phyloP scores from a whole-genome alignment of 2,113 vertebrate species.

The Pungitius pungitius region DNA sequence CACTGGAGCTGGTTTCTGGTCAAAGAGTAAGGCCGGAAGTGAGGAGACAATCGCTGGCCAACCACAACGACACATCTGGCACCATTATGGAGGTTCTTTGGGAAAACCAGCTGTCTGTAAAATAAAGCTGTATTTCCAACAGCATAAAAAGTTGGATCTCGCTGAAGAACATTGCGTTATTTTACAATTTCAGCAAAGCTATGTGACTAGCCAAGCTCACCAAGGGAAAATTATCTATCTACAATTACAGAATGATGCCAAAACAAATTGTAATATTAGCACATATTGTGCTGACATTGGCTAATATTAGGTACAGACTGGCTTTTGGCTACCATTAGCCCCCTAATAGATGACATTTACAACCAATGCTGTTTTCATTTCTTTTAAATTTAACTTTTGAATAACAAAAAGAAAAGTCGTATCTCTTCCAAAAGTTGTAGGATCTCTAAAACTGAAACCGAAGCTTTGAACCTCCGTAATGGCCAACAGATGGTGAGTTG shows the following conservation, averaged over 20 bases:
- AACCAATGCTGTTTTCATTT: background rate
- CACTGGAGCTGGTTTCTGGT: slow-evolving; percentile 1
- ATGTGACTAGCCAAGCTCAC: background rate
- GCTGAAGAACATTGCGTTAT: slow-evolving; percentile 7
- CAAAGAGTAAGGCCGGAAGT: background rate
- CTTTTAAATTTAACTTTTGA: background rate
- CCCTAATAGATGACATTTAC: background rate
- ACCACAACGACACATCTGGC: slow-evolving; percentile 44
- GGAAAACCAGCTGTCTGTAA: slow-evolving; percentile 32
- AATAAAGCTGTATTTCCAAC: slow-evolving; percentile 6
- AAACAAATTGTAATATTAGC: background rate
- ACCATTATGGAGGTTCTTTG: slow-evolving; percentile 26
- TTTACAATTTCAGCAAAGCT: slow-evolving; percentile 10
- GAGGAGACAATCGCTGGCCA: background rate
- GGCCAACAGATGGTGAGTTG: background rate
- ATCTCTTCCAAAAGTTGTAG: background rate
- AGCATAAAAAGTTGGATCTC: background rate
- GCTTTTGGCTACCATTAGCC: no score
- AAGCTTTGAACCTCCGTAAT: slow-evolving; percentile 30
- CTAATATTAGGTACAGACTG: no score
- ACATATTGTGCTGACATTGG: no score
- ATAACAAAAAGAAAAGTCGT: background rate
- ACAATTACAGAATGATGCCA: background rate
- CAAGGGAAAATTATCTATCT: background rate
- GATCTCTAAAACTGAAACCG: background rate